These are phyloP conservation scores for Karalla daura DNA, from an alignment of 2,797 vertebrate species.

Conservation along the genomic window DNA sequence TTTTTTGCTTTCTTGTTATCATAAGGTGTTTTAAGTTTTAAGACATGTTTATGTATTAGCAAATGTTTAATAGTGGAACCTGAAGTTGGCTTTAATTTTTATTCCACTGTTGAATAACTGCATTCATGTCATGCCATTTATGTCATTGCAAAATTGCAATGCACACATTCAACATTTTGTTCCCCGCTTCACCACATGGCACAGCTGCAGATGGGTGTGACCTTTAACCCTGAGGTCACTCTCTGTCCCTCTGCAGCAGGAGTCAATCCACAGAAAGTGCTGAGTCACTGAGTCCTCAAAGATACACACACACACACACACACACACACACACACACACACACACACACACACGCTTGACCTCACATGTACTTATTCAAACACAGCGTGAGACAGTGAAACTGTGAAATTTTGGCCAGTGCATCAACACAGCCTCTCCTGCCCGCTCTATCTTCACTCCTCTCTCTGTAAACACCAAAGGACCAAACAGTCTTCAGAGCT, in stretches of 20 bases:
- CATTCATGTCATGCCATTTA: neutral
- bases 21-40: neutral
- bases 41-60: neutral
- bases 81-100: neutral
- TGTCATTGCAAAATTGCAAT: neutral
- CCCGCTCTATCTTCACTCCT: too few relatives aligned
- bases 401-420: too few relatives aligned
- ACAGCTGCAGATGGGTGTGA: conserved; percentile 39
- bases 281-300: conserved; percentile 54
- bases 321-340: neutral
- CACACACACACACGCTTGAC: neutral
- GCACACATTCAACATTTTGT: neutral
- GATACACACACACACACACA: conserved; percentile 9
- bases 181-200: neutral
- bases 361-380: neutral
- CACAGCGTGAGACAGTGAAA: neutral
- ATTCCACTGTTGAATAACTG: neutral
- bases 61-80: neutral
- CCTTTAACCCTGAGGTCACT: conserved; percentile 55
- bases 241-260: conserved; percentile 20
- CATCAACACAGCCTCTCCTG: too few relatives aligned
- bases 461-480: too few relatives aligned
- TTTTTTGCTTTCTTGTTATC: too few relatives aligned
- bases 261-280: conserved; percentile 51
- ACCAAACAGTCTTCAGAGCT: too few relatives aligned